Evolutionary conservation across 2,797 vertebrate genomes (phyloP), one percentile per base, ranked within the genome.

Genomic region (Aldrovandia affinis): DNA sequence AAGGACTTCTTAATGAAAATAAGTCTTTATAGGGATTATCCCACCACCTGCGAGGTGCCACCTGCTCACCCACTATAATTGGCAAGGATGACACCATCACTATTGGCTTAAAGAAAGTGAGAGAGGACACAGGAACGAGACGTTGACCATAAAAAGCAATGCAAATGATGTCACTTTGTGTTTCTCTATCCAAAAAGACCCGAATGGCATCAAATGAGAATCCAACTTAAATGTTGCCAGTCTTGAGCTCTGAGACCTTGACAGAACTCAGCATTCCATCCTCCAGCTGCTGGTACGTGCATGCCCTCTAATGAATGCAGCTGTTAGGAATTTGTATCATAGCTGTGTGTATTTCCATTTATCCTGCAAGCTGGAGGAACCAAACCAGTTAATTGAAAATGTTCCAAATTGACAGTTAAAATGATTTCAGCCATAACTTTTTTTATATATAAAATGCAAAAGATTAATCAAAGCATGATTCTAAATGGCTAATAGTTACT

Each of bases 1-100:
- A 96, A 93, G 91, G 95, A 96, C 95, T 96, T 94, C 95, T 95
- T 96, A 96, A 96, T 96, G 95, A 96, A 96, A 95, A 94, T 94
- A 94, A 93, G 93, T 96, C 95, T 96, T 96, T 94, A 96, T 94
- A 94, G 94, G 94, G 95, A 96, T 96, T 96, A 96, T 94, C 94
- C 92, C 91, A 92, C 95, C 95, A 94, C 96, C 96, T 96, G 95
- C 93, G 89, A 95, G 90, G 94, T 95, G 93, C 95, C 95, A 96
- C 96, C 96, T 96, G 96, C 95, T 96, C 94, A 86, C 93, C 92
- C 91, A 87, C 92, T 92, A 92, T 95, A 95, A 95, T 95, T 96
- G 95, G 95, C 96, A 95, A 92, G 91, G 91, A 93, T 93, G 92
- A 92, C 92, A 93, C 87, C 90, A 88, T 92, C 89, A 89, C 91